Evolutionary conservation across 2,113 vertebrate genomes (phyloP), one percentile per base, ranked within the genome.

Genomic region (Chlamydotis undulata): DNA sequence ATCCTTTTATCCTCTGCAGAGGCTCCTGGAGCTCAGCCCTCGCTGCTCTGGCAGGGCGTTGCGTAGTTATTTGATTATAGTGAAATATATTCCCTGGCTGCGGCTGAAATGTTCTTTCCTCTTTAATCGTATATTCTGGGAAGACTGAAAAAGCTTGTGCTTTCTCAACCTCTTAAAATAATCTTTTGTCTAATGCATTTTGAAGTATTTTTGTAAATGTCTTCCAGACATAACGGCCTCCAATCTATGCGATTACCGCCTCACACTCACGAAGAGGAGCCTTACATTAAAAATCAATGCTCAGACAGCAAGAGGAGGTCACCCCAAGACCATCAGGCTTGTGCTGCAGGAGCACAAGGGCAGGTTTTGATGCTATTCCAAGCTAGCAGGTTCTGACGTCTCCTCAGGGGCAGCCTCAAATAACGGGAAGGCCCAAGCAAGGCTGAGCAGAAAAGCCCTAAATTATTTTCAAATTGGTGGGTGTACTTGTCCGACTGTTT

Each of bases 1-100:
- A 88, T 91, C 87, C 41, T 77, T 93, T 89, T 73, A 82, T 76
- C 60, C 68, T 67, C 67, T 64, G 35, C 87, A 93, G 84, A 90
- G 91, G 35, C 63, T 96, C 61, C 71, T 81, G 83, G 64, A 83
- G 76, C 60, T 52, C 79, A 92, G 71, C 63, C 63, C 33, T n/a
- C 29, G 67, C 25, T 87, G 10, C 39, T 81, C 68, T 50, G 63
- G 68, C 83, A 75, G 59, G 74, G 79, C 47, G 68, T 12, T 25
- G 24, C 1, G 1, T 47, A 59, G 37, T 78, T 94, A 77, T 88
- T 55, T 52, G 74, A 89, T 87, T 94, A 60, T 14, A 69, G 63
- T 25, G 90, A 96, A 95, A 87, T 59, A 73, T 8, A 85, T 77
- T 86, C 82, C 55, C n/a, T 67, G 52, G 49, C 68, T 61, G 33